Evolutionary conservation across 2,888 invertebrate species (phyloP), one percentile per base, ranked within the genome.

Genomic region (Drosophila gaucha): DNA sequence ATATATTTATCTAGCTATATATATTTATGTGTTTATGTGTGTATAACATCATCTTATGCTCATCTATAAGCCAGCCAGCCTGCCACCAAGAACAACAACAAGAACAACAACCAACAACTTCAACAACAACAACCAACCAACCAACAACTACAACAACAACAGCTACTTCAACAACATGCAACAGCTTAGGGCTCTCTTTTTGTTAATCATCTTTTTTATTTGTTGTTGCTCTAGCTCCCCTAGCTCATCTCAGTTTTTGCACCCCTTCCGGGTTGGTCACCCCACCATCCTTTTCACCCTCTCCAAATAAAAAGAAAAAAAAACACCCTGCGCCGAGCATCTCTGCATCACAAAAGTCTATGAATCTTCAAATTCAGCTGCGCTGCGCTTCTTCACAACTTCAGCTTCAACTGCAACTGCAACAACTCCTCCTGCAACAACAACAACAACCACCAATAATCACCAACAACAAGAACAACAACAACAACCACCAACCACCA

Each of bases 31-130:
- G 14, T 26, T 26, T 43, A 12, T 18, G 2, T 44, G 31, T 46
- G 20, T 46, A 31, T 46, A 31, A n/a, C 30, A 22, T 64, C 72
- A 73, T 74, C 59, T 68, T 52, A 60, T 60, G 43, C 30, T 64
- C 72, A 73, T 73, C 72, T 74, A 54, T 64, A 73, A 68, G 72
- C 74, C 60, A 69, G n/a, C n/a, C n/a, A 72, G 72, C 72, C 74
- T 47, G 63, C 74, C 50, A 72, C 57, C 68, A 67, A 14, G 55
- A 64, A 44, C 57, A n/a, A n/a, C n/a, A n/a, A n/a, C n/a, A n/a
- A n/a, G n/a, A n/a, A n/a, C n/a, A n/a, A 47, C 67, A 38, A 67
- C 51, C 35, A 33, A 18, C 44, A n/a, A n/a, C n/a, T n/a, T n/a
- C n/a, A n/a, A n/a, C 24, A 24, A 47, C 41, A 41, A 18, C 44